Evolutionary conservation across 2,113 vertebrate genomes (phyloP).

Genomic region (Carassius auratus): DNA sequence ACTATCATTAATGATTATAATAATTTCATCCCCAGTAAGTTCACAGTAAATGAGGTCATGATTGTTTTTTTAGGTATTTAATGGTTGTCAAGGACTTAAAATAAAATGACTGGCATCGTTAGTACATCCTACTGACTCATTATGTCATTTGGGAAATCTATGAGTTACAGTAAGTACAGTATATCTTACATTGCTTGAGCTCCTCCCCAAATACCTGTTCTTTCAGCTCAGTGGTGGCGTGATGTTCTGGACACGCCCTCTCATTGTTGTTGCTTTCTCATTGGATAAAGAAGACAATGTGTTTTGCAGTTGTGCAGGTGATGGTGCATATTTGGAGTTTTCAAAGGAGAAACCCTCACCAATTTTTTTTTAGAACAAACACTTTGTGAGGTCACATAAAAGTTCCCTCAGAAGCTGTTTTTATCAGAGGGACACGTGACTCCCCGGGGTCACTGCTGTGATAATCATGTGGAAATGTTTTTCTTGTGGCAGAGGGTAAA

Average conservation of each 20-base stretch:
- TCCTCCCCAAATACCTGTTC: conserved; percentile 1
- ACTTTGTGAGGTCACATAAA: background rate
- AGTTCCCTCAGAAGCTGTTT: background rate
- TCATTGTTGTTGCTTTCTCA: background rate
- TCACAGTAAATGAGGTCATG: too few relatives aligned
- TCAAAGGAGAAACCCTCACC: background rate
- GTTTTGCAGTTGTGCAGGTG: background rate
- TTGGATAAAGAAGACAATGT: background rate
- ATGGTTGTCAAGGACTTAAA: background rate
- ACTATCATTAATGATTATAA: too few relatives aligned
- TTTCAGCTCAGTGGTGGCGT: conserved; percentile 3
- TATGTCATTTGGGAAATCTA: background rate
- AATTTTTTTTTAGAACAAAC: background rate
- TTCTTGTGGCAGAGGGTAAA: conserved; percentile 33
- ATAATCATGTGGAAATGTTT: conserved; percentile 32
- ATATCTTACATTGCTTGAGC: background rate
- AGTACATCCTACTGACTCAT: background rate
- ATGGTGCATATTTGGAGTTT: background rate
- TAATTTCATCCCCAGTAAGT: too few relatives aligned
- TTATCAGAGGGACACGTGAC: background rate
- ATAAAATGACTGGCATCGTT: background rate
- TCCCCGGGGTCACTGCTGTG: background rate
- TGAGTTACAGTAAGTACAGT: background rate
- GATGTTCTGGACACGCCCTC: background rate
- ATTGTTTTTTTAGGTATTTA: background rate